Base-by-base conservation (phyloP, 1,140 invertebrate species). In the Pachyrhynchus sulphureomaculatus region DNA sequence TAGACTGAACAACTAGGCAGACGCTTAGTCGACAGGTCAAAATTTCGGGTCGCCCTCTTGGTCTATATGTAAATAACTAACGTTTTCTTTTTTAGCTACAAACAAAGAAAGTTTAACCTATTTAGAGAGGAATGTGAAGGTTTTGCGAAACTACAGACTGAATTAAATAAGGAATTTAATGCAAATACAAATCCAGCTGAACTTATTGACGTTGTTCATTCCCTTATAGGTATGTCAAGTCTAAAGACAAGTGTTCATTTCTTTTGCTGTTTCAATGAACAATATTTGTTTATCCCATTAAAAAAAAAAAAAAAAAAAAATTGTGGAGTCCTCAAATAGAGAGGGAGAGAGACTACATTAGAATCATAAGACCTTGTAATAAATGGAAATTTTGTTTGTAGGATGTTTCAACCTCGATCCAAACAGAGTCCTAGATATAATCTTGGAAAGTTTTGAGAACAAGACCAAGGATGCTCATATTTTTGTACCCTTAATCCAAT, bases 361-460 rank as follows among this genome's bases (percentile, higher is more conserved):
- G n/a, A n/a, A n/a, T n/a, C n/a, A n/a, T n/a, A n/a, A n/a, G n/a
- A n/a, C n/a, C n/a, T n/a, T n/a, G n/a, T n/a, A n/a, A n/a, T n/a
- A n/a, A n/a, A n/a, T n/a, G n/a, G n/a, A 49, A 48, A 45, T 32
- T 17, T 62, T 56, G 52, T 63, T 58, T 52, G 80, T 85, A 96
- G 96, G 97, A 72, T 98, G 95, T 77, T 99, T 99, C 74, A 98
- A 99, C 81, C 84, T 99, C 70, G 97, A 99, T 80, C 98, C 98
- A 15, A 99, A 99, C 77, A 83, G 98, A 72, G 96, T 99, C 0
- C 79, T 99, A 58, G 97, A 99, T 75, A 89, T 99, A 52, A 90
- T 99, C 61, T 80, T 99, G 55, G 96, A 99, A 79, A 92, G 93
- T 10, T 98, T 99, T 83, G 96, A 99, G 77, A 90, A 88, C 66